Evolutionary conservation across 1,140 invertebrate species (phyloP), one percentile per base, ranked within the genome.

Genomic region (Caerostris extrusa): DNA sequence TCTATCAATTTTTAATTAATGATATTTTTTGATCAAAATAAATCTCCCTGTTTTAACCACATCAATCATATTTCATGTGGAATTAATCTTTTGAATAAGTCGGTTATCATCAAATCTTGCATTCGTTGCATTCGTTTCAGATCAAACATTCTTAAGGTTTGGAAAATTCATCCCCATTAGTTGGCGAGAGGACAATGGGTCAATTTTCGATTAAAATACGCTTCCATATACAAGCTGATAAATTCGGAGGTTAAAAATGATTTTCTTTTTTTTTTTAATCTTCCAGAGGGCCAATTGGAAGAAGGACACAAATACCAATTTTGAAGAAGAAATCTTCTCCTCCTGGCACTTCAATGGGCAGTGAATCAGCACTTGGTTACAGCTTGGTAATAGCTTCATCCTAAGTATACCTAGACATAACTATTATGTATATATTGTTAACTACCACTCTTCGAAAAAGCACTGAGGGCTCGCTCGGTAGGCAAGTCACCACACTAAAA

Each of bases 361-460:
- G 85, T 87, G 85, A 87, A 87, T 87, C 85, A 61, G 85, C 85
- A 87, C 56, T 61, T 50, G 58, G 58, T 77, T 50, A 77, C 71
- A 77, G 71, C 71, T 50, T 50, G 19, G 17, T 34, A 64, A 14
- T 60, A 50, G 34, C 50, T 87, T 87, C 14, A 19, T 61, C 12
- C 85, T 87, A 60, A 58, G n/a, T 87, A 85, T 50, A 87, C 50
- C 71, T 77, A 77, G 71, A 77, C 8, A 50, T 77, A 77, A 77
- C 71, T 77, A 77, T 77, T 77, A 77, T 77, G 71, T 77, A 77
- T 77, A 50, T 77, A 77, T 53, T 34, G 71, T 50, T 19, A 77
- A 77, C 71, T 77, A 77, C 71, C 71, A 50, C 8, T 77, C 71
- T 77, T 53, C 71, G 53, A 53, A 77, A 77, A 77, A 77, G 71